These are phyloP conservation scores for Elymnias hypermnestra DNA, from an alignment of 1,140 invertebrate genomes.

Conservation along the genomic window DNA sequence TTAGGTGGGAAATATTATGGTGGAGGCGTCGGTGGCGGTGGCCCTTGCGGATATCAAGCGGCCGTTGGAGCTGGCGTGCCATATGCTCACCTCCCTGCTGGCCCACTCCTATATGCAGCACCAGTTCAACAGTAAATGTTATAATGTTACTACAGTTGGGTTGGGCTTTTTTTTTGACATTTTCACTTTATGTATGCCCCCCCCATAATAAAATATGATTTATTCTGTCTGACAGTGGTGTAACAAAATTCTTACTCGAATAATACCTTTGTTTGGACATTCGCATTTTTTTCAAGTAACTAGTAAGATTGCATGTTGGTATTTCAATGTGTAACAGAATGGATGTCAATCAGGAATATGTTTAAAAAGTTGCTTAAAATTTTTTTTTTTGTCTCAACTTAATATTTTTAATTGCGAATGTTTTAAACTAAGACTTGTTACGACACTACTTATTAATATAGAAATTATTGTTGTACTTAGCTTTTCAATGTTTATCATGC, in stretches of 20 bases:
- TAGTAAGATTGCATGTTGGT: no score
- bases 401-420: slow-evolving; percentile 1
- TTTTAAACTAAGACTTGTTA: background rate
- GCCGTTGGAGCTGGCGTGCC: slow-evolving; percentile 59
- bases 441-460: slow-evolving; percentile 1
- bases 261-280: background rate
- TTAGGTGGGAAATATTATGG: slow-evolving; percentile 70
- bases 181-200: no score
- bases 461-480: slow-evolving; percentile 22
- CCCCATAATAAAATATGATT: no score
- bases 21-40: slow-evolving; percentile 65
- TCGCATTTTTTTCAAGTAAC: background rate
- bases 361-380: background rate
- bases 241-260: background rate
- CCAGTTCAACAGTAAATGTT: slow-evolving; percentile 70
- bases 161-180: no score
- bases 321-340: no score
- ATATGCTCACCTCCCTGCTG: slow-evolving; percentile 66
- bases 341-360: background rate
- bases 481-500: slow-evolving; percentile 14
- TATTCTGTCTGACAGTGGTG: background rate
- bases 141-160: no score
- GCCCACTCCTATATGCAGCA: slow-evolving; percentile 65
- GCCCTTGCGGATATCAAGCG: slow-evolving; percentile 70
- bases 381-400: background rate